Evolutionary conservation across 2,797 vertebrate species (phyloP).

Genomic region (Gouania willdenowi): DNA sequence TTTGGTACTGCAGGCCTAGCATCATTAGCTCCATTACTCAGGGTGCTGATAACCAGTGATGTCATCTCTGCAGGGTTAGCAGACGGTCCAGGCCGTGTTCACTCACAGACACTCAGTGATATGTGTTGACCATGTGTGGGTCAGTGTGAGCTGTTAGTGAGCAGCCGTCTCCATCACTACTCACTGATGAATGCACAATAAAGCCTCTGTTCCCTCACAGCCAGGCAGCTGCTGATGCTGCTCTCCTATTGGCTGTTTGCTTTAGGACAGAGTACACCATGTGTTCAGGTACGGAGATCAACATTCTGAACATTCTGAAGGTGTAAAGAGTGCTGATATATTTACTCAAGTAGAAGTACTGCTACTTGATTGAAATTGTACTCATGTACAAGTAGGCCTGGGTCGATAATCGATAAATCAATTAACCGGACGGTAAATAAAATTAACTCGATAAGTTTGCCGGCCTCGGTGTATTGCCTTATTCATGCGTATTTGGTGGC

Average conservation of each 20-base stretch:
- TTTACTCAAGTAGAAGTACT: too few relatives aligned
- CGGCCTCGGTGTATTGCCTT: too few relatives aligned
- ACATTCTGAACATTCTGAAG: too few relatives aligned
- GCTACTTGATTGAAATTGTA: too few relatives aligned
- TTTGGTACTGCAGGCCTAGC: not conserved
- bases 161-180: not conserved
- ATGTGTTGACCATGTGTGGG: conserved; percentile 2
- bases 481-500: too few relatives aligned
- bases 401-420: too few relatives aligned
- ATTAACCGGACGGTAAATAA: too few relatives aligned
- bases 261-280: too few relatives aligned
- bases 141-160: not conserved
- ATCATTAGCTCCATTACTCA: not conserved
- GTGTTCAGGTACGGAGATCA: not conserved
- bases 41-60: conserved; percentile 54
- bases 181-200: not conserved
- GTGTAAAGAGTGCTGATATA: too few relatives aligned
- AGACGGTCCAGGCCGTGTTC: conserved; percentile 23
- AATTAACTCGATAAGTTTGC: too few relatives aligned
- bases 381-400: too few relatives aligned
- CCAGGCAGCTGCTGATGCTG: not conserved
- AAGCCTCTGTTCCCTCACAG: conserved; percentile 4
- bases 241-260: too few relatives aligned
- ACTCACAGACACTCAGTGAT: conserved; percentile 2
- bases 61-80: conserved; percentile 76